Evolutionary conservation across 2,888 invertebrate species (phyloP).

Genomic region (Oscheius sp.): DNA sequence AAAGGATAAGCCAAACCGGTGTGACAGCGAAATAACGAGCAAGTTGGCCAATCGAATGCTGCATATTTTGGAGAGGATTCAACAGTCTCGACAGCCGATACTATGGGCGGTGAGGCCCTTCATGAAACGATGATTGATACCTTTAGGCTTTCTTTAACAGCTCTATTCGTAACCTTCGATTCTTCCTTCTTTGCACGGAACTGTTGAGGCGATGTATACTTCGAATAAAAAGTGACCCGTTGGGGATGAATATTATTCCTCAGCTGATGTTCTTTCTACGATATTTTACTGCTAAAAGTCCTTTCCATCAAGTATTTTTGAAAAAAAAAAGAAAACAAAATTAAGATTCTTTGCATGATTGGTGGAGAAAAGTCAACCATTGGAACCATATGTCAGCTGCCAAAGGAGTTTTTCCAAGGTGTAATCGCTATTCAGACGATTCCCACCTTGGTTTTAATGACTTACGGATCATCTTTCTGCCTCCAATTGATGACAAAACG

Average conservation of each 20-base stretch:
- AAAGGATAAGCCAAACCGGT: background rate
- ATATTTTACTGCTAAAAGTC: constrained; percentile 5
- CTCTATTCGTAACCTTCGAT: constrained; percentile 6
- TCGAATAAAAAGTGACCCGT: background rate
- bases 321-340: background rate
- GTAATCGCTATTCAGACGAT: constrained; percentile 1
- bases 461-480: background rate
- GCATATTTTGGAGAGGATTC: constrained; percentile 14
- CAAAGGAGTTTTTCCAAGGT: constrained; percentile 9
- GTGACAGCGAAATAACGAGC: constrained; percentile 16
- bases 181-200: constrained; percentile 12
- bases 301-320: constrained; percentile 9
- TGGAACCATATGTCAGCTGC: constrained; percentile 4
- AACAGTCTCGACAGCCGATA: constrained; percentile 4
- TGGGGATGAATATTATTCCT: background rate
- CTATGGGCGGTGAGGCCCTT: constrained; percentile 7
- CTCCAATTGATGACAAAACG: constrained; percentile 5
- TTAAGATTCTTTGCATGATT: constrained; percentile 22
- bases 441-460: constrained; percentile 16
- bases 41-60: constrained; percentile 16
- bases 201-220: constrained; percentile 2
- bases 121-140: too few relatives aligned
- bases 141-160: constrained; percentile 8
- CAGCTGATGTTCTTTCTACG: constrained; percentile 14
- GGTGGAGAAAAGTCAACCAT: constrained; percentile 17